Evolutionary conservation across 2,113 vertebrate species (phyloP).

Genomic region (Corythornis vintsioides): DNA sequence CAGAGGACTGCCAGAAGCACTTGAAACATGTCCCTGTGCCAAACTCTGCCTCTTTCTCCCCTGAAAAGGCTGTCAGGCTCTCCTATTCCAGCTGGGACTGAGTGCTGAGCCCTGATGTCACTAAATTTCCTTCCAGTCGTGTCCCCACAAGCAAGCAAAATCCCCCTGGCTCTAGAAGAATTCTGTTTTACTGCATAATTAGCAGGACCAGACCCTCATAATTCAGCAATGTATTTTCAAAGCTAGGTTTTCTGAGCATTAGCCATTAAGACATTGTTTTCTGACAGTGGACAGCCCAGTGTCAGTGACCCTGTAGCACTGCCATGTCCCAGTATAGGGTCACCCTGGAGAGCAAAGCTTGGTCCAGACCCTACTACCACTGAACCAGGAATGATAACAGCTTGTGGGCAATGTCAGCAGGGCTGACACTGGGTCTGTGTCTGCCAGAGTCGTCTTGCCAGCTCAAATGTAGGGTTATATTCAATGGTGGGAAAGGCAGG

Average conservation of each 20-base stretch:
- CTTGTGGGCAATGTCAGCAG: not conserved
- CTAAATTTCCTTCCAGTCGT: not conserved
- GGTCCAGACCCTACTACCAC: not conserved
- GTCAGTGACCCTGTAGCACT: not conserved
- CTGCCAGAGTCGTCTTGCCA: not conserved
- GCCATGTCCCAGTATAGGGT: not conserved
- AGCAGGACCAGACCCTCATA: not conserved
- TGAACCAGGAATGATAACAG: not conserved
- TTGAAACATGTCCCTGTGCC: not conserved
- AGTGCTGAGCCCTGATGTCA: not conserved
- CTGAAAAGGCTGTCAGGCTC: not conserved
- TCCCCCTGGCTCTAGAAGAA: not conserved
- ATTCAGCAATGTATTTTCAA: not conserved
- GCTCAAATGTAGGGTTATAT: rapidly evolving
- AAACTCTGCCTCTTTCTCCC: not conserved
- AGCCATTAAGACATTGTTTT: not conserved
- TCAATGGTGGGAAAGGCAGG: not conserved
- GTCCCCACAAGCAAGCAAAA: not conserved
- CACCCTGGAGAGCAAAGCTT: not conserved
- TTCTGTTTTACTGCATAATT: not conserved
- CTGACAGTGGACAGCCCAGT: not conserved
- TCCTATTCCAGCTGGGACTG: not conserved
- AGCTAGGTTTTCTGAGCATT: not conserved
- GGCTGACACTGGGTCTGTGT: not conserved
- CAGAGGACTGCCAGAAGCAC: not conserved